Evolutionary conservation across 2,888 invertebrate species (phyloP).

Genomic region (Syrista parreyssii): DNA sequence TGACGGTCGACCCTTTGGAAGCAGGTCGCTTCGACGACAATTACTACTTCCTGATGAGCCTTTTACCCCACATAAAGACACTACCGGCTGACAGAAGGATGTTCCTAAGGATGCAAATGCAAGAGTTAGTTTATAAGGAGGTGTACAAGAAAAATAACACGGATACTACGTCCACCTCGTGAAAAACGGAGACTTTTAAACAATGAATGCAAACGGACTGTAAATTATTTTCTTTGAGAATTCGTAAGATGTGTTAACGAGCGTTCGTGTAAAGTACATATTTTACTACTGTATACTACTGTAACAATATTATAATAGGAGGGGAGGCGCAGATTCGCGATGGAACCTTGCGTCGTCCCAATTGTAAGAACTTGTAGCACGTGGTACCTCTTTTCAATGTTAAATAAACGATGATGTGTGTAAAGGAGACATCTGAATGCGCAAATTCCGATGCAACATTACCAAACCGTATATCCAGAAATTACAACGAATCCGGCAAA

Average conservation of each 20-base stretch:
- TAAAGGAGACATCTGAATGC: no score
- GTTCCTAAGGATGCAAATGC: slow-evolving; percentile 63
- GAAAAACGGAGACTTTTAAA: slow-evolving; percentile 1
- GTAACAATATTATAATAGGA: not conserved
- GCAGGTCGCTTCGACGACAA: slow-evolving; percentile 60
- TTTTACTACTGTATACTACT: not conserved
- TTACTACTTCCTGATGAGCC: slow-evolving; percentile 64
- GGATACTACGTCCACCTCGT: slow-evolving; percentile 31
- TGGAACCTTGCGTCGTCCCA: no score
- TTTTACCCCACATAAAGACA: slow-evolving; percentile 60
- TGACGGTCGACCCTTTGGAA: slow-evolving; percentile 49
- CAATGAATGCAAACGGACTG: no score
- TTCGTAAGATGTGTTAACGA: not conserved
- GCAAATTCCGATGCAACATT: no score
- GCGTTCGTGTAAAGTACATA: not conserved
- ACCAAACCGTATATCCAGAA: no score
- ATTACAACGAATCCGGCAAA: not conserved
- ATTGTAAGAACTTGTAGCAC: no score
- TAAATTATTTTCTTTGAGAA: no score
- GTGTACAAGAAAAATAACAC: slow-evolving; percentile 50
- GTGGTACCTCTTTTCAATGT: not conserved
- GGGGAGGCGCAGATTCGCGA: not conserved
- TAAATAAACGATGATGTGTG: not conserved
- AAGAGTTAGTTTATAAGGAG: slow-evolving; percentile 61
- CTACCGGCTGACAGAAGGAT: slow-evolving; percentile 60